Evolutionary conservation across 2,888 invertebrate genomes (phyloP), one percentile per base, ranked within the genome.

Genomic region (Aquatica leii): DNA sequence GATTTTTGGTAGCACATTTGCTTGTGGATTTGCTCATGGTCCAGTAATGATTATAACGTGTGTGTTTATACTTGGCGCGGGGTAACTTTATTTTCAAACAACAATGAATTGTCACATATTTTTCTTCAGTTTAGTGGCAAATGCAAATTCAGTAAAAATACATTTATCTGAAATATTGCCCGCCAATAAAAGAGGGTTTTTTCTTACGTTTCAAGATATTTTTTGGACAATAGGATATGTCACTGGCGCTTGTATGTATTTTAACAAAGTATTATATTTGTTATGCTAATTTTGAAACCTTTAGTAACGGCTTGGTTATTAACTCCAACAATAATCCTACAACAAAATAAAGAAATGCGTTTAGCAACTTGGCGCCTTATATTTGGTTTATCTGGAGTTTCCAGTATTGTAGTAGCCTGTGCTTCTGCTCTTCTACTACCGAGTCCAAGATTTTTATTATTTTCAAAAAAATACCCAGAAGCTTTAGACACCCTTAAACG

Each of bases 321-420:
- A 43, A 69, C 74, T 21, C 77, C 78, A 5, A 74, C 76, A 15
- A 66, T 76, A 9, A 56, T 76, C 62, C 35, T 66, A 71, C 57
- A 65, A 14, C 35, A 37, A 43, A 57, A 34, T 9, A 77, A 67
- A 71, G 67, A 54, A 67, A 73, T 79, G 62, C 74, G 77, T 59
- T 71, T 80, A 9, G 76, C 80, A 34, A 81, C 82, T 6, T 84
- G 84, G 84, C 74, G 84, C 60, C 74, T 83, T 37, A 71, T 83
- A 37, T 77, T 81, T 56, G 81, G 81, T 17, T 71, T 81, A 35
- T 73, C 78, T 8, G 80, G 82, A 4, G 77, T 80, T 24, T 69
- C 81, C 18, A 75, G 73, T 58, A 73, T 84, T 31, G 73, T 81
- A 54, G 71, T 82, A 4, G 78, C 80, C 3, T 83, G 83, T 66